Evolutionary conservation across 2,797 vertebrate species (phyloP).

Genomic region (Artibeus lituratus): DNA sequence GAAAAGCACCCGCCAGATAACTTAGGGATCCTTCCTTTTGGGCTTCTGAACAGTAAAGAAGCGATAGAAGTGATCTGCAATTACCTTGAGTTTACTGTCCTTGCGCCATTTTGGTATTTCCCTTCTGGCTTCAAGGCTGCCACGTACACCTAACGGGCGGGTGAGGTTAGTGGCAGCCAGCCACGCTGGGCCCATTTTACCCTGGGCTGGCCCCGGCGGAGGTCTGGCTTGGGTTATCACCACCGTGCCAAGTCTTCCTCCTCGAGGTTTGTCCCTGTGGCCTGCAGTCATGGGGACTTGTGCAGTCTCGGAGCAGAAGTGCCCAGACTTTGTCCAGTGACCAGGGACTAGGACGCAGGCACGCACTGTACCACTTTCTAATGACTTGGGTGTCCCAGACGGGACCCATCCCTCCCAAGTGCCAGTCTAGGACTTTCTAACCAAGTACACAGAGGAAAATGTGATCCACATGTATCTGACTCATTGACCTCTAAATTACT

Average conservation of each 20-base stretch:
- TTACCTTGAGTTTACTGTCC: not conserved
- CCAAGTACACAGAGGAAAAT: slow-evolving; percentile 35
- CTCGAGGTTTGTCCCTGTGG: not conserved
- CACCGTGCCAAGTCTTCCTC: not conserved
- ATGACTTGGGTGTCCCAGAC: slow-evolving; percentile 19
- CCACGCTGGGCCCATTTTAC: not conserved
- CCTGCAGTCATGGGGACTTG: not conserved
- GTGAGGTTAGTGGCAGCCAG: not conserved
- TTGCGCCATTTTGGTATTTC: not conserved
- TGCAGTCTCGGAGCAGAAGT: not conserved
- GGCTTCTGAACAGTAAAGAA: not conserved
- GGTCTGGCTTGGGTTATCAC: not conserved
- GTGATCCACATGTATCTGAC: slow-evolving; percentile 50
- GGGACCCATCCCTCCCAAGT: not conserved
- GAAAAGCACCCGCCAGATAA: not conserved
- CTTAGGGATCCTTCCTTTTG: not conserved
- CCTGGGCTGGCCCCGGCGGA: not conserved
- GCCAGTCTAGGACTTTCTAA: slow-evolving; percentile 41
- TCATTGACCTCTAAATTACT: slow-evolving; percentile 50
- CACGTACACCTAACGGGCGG: not conserved
- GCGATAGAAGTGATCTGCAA: not conserved
- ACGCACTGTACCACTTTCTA: not conserved
- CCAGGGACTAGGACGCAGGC: not conserved
- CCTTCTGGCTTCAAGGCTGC: not conserved
- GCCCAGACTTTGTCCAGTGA: not conserved